A percentile compares a stretch with the other conserved stretches of the same genome.
Evolutionary conservation across 2,797 vertebrate species (phyloP).

Genomic region (Hybognathus amarus): DNA sequence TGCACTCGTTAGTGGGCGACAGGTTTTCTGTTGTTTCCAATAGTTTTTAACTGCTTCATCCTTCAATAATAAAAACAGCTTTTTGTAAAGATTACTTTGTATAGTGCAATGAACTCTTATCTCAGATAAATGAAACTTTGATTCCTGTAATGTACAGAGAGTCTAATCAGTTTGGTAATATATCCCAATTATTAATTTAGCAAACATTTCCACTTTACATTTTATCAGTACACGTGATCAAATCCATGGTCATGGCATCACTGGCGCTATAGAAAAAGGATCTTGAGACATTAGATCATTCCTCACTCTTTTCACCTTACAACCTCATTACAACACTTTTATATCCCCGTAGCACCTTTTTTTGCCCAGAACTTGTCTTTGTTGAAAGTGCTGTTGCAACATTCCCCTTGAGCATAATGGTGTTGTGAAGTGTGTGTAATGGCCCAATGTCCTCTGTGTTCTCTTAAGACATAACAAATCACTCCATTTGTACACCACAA

Average conservation of each 20-base stretch:
- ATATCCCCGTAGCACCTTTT: constrained; percentile 30
- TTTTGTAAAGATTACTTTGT: not conserved
- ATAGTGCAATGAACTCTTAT: not conserved
- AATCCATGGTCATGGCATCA: not conserved
- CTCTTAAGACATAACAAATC: constrained; percentile 36
- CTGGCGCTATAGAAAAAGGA: not conserved
- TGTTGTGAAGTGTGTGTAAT: not conserved
- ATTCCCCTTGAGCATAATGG: constrained; percentile 26
- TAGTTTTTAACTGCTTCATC: constrained; percentile 8
- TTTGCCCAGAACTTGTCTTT: constrained; percentile 33
- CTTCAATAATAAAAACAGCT: not conserved
- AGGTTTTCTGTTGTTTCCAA: not conserved
- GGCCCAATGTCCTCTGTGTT: constrained; percentile 15
- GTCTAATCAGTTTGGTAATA: not conserved
- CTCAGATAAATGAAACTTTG: not conserved
- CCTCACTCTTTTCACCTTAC: constrained; percentile 4
- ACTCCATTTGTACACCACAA: constrained; percentile 10
- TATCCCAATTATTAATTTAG: not conserved
- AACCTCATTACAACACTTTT: constrained; percentile 19
- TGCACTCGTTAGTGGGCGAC: not conserved
- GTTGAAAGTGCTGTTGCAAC: constrained; percentile 36
- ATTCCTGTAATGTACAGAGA: not conserved
- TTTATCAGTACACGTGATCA: not conserved
- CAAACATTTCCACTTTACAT: not conserved
- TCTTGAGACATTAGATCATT: constrained; percentile 21